A percentile compares a stretch with the other conserved stretches of the same genome.
Conservation (phyloP, 2,888 invertebrate genomes). For the Drosophila buzzatii region DNA sequence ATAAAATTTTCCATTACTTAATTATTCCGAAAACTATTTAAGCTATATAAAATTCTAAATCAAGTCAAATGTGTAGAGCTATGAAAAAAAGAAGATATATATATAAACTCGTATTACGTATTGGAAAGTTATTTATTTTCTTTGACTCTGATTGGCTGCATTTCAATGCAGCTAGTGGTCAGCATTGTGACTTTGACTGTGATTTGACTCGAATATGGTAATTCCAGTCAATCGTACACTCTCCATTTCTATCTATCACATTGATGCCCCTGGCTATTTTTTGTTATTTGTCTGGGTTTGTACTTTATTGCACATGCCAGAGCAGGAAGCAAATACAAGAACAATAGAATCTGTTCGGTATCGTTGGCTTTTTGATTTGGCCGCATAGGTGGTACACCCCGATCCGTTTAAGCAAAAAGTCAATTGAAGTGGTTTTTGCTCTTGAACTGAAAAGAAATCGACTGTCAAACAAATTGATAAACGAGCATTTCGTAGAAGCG, state of each 20-base stretch:
- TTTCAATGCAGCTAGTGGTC: conserved; percentile 58
- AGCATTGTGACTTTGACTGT: conserved; percentile 66
- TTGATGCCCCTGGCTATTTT: conserved; percentile 22
- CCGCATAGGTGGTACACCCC: conserved; percentile 38
- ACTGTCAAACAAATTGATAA: conserved; percentile 83
- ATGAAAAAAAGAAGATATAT: too few relatives aligned
- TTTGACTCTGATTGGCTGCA: conserved; percentile 46
- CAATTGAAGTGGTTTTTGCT: conserved; percentile 61
- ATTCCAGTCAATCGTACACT: conserved; percentile 43
- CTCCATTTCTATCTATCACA: not conserved
- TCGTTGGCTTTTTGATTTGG: conserved; percentile 38
- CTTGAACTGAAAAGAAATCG: conserved; percentile 80
- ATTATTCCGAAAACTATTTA: not conserved
- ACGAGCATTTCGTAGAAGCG: conserved; percentile 68
- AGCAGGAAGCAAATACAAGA: conserved; percentile 33
- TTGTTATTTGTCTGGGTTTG: conserved; percentile 49
- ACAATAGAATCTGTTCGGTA: conserved; percentile 24
- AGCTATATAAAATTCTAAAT: not conserved
- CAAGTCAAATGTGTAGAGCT: too few relatives aligned
- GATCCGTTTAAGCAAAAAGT: conserved; percentile 42
- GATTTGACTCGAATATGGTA: conserved; percentile 78
- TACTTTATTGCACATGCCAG: conserved; percentile 73
- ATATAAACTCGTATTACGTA: too few relatives aligned
- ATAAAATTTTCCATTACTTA: not conserved
- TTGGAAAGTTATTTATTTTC: too few relatives aligned